Base-by-base conservation (phyloP, 2,113 vertebrate species). In the Erythrolamprus reginae region DNA sequence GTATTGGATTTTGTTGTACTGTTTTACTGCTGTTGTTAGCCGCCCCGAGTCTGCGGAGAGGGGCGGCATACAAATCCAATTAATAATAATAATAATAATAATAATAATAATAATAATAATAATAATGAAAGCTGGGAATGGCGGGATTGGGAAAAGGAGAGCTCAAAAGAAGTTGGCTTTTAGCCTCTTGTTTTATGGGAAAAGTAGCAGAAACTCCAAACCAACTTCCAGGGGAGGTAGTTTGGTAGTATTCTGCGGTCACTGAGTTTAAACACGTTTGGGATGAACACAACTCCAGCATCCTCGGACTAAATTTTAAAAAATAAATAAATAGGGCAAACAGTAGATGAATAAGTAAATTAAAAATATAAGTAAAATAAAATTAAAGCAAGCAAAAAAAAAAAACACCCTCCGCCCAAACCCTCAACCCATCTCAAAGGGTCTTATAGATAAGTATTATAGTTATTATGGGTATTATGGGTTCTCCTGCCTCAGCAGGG, bases 151-250 rank as follows among this genome's bases (percentile, higher is more conserved):
- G 10, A 15, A 26, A 51, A 23, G 15, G 13, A 45, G 10, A 13
- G 8, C n/a, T 56, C 4, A 58, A 89, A 77, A n/a, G 0, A 51
- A 93, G 84, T 45, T 23, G 6, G 88, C 2, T 51, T 21, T 45
- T n/a, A n/a, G 56, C 53, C 91, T 92, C 91, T 77, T 93, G 92
- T 17, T 93, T 61, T 89, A 70, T 58, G 28, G 89, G 21, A 50
- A n/a, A 28, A 10, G 61, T 12, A 1, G 15, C 26, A 86, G 86
- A 38, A 77, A 86, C 38, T 0, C 26, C 19, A 90, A 95, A 86
- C 52, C 90, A 87, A 90, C 90, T 85, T 84, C 88, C 86, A 91
- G 83, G 56, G 33, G 21, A 19, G 12, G 2, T 1, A 33, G 0
- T n/a, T n/a, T n/a, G n/a, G 38, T 33, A 15, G 47, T 82, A 3